Percentiles rank a stretch among this genome's conserved stretches.
Evolutionary conservation across 1,140 invertebrate species (phyloP).

Genomic region (Cyclina sinensis): DNA sequence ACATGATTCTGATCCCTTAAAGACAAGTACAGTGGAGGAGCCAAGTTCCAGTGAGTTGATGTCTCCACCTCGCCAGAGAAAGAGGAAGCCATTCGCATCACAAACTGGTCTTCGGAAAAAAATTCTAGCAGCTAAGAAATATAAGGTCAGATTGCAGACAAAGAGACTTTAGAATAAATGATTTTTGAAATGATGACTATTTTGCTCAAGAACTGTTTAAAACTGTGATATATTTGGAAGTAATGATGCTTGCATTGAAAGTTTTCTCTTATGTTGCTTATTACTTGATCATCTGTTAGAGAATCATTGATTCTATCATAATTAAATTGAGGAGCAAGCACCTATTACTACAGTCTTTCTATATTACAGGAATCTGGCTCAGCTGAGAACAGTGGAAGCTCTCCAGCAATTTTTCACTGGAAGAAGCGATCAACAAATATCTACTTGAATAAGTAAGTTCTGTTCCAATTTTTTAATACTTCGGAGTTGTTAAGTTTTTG

Average conservation of each 20-base stretch:
- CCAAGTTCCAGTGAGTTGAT: constrained; percentile 5
- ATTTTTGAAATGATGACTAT: background rate
- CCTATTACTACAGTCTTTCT: no score
- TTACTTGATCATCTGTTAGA: no score
- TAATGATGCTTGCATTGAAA: no score
- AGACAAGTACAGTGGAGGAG: background rate
- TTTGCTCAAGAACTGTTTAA: no score
- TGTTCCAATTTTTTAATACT: no score
- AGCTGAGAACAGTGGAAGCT: constrained; percentile 31
- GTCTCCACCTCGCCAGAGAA: constrained; percentile 7
- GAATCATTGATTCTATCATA: no score
- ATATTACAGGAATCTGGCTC: constrained; percentile 62
- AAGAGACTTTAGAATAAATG: no score
- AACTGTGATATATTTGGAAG: no score
- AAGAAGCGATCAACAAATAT: constrained; percentile 83
- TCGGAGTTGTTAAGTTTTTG: no score
- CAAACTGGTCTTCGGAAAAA: background rate
- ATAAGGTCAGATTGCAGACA: background rate
- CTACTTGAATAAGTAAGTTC: constrained; percentile 82
- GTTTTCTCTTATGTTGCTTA: no score
- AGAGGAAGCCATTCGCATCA: background rate
- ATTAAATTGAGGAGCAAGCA: no score
- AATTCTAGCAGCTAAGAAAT: constrained; percentile 26
- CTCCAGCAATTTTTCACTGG: constrained; percentile 77
- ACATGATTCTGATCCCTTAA: constrained; percentile 41